Base-by-base conservation (phyloP, 2,888 invertebrate species). In the Escarpia spicata region DNA sequence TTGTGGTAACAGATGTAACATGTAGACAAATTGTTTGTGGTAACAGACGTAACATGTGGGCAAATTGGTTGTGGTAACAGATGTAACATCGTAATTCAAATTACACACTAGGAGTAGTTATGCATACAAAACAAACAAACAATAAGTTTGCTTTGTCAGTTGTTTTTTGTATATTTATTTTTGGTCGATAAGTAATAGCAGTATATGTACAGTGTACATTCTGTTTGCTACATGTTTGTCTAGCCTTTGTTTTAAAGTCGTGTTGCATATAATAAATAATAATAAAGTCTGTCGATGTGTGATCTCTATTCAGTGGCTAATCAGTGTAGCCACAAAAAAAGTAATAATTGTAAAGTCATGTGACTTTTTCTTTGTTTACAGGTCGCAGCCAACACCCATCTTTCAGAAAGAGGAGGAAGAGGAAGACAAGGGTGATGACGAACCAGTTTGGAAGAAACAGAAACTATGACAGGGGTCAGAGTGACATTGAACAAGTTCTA, bases 301-400 rank as follows among this genome's bases (percentile, higher is more conserved):
- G 15, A 15, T 12, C 52, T 52, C 52, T 52, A 52, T 52, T 52
- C 10, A 52, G 52, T 52, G 52, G 52, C 52, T 52, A 9, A 52
- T 9, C 52, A 52, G 8, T 91, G 43, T n/a, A 91, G 19, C 4
- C 8, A 2, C 15, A 8, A 43, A 44, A 9, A 90, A n/a, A 90
- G 9, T 52, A 52, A 52, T 90, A 90, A 31, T 90, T 43, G 0
- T 52, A 15, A 52, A 52, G 52, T 52, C 4, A 52, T 91, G 43
- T 26, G 6, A 31, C 1, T 52, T 2, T 90, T 15, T 31, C 45
- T 91, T 91, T 93, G 52, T 92, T 94, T 95, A 19, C 94, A 97
- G 97, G 95, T 99, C 98, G 0, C 99, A 99, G 95, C 99, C 99
- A 0, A 97, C 97, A 94, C 97, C 98, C 0, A 98, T 99, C 93